Evolutionary conservation across 1,140 invertebrate species (phyloP).

Genomic region (Magallana angulata): DNA sequence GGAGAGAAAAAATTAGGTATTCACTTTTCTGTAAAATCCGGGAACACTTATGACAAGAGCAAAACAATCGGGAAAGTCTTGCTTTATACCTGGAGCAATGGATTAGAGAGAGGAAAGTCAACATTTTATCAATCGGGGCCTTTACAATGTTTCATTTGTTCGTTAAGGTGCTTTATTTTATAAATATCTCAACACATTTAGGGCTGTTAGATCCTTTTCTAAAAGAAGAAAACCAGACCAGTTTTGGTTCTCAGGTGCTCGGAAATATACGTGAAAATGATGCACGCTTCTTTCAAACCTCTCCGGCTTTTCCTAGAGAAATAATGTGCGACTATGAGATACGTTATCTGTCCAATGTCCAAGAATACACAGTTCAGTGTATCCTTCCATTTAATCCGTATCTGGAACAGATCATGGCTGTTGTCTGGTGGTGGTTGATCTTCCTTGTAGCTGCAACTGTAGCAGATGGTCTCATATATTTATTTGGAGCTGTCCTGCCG

Average conservation of each 20-base stretch:
- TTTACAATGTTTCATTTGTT: slow-evolving; percentile 7
- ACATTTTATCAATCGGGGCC: not conserved
- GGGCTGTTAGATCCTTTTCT: not conserved
- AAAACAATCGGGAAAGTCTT: not conserved
- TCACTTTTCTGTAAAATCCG: not conserved
- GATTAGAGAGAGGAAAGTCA: not conserved
- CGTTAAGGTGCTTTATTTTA: not conserved
- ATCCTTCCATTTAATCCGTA: not conserved
- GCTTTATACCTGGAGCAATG: not conserved
- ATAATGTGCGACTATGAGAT: not conserved
- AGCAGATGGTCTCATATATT: not conserved
- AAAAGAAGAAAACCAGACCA: not conserved
- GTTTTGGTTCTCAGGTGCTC: slow-evolving; percentile 6
- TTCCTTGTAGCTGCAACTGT: not conserved
- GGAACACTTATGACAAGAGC: not conserved
- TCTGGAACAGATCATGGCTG: not conserved
- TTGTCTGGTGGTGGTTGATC: not conserved
- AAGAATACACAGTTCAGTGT: not conserved
- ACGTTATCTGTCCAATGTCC: not conserved
- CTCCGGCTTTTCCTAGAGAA: not conserved
- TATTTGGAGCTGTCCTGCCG: not conserved
- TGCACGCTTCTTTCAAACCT: not conserved
- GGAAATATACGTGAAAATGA: not conserved
- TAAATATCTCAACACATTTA: not conserved
- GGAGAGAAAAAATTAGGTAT: slow-evolving; percentile 17